Evolutionary conservation across 2,888 invertebrate species (phyloP), one percentile per base, ranked within the genome.

Genomic region (Rhodophaea formosa): DNA sequence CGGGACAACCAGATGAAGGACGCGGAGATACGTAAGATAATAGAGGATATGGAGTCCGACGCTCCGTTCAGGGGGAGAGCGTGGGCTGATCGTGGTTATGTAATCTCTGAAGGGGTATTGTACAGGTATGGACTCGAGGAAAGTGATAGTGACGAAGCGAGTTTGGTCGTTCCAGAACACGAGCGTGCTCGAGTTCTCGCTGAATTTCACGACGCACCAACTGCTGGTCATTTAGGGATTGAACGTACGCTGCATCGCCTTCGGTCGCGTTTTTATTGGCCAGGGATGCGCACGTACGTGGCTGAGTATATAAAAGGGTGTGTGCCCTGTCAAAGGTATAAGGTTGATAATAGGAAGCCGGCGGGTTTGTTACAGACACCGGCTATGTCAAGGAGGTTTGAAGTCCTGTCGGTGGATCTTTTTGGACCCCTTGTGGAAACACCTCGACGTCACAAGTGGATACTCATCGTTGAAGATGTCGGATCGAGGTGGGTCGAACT

Each of bases 191-290:
- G 52, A 0, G 54, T 62, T 0, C 57, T 66, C 12, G 23, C 49
- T 8, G 62, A 60, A 0, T 59, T 42, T 17, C 61, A 65, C 12
- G 63, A 73, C 49, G 64, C 60, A 0, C 63, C 66, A 0, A 69
- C 65, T 0, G 70, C 70, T 0, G 71, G 68, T 0, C 70, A 73
- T 46, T 64, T 68, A 23, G 69, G 70, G 0, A 52, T 54, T 0
- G 63, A 65, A 10, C 12, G 61, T 8, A 51, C 51, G 15, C 10
- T 35, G 15, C 1, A 10, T 10, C 51, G 51, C 16, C 51, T 51
- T 8, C 8, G 30, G n/a, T n/a, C n/a, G n/a, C 32, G 35, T 1
- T 51, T 16, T 39, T 39, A 51, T 12, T 51, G 51, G 51, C 35
- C 35, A 12, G 35, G 51, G 3, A 51, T 51, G 35, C 32, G 35